phyloP scores from a whole-genome alignment of 35 echinoderm and acorn worm genomes.

The Heliocidaris erythrogramma region DNA sequence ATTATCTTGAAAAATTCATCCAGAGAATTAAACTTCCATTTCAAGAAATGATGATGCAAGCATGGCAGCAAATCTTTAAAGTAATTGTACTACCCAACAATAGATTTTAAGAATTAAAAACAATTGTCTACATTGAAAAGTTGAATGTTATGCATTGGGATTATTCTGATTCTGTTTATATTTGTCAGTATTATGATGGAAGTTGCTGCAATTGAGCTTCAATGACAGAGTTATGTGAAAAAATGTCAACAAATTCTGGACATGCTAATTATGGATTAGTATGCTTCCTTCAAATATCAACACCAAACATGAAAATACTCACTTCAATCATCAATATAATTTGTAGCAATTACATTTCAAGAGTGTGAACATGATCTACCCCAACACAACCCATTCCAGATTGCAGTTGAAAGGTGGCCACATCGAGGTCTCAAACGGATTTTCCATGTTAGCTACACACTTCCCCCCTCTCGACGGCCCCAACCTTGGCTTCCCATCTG shows the following conservation, averaged over 20 bases:
- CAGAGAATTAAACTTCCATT: too few species aligned
- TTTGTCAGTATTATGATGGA: background rate
- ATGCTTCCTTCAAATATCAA: background rate
- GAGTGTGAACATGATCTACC: background rate
- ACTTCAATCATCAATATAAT: background rate
- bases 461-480: background rate
- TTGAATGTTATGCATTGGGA: background rate
- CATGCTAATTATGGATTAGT: too few species aligned
- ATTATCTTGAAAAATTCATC: too few species aligned
- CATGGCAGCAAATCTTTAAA: too few species aligned
- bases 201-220: background rate
- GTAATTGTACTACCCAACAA: too few species aligned
- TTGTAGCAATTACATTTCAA: background rate
- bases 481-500: background rate
- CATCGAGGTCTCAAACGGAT: background rate
- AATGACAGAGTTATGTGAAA: background rate
- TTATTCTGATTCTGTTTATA: background rate
- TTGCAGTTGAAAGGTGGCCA: background rate
- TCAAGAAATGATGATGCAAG: too few species aligned
- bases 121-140: too few species aligned
- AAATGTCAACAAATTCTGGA: background rate
- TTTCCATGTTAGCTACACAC: background rate
- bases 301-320: background rate
- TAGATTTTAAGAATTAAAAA: too few species aligned
- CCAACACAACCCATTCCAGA: background rate